Evolutionary conservation across 2,113 vertebrate genomes (phyloP).

Genomic region (Perognathus longimembris): DNA sequence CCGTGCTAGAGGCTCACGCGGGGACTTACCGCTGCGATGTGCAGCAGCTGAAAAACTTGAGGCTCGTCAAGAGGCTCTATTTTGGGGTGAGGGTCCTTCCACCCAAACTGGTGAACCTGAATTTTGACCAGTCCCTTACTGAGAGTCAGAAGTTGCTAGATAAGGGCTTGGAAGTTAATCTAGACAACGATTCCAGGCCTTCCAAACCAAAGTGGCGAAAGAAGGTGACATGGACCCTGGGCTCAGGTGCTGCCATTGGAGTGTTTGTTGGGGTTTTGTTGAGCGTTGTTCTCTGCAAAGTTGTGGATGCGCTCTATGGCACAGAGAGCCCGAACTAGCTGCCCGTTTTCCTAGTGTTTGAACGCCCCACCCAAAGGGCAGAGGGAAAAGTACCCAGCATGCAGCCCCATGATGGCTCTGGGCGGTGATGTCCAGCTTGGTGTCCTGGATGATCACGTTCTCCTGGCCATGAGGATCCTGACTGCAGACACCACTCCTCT

Average conservation of each 20-base stretch:
- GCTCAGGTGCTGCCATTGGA: slow-evolving; percentile 59
- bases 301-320: not conserved
- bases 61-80: slow-evolving; percentile 89
- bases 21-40: slow-evolving; percentile 94
- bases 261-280: not conserved
- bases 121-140: slow-evolving; percentile 84
- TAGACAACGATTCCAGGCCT: slow-evolving; percentile 16
- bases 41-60: slow-evolving; percentile 79
- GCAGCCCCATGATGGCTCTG: rapidly evolving
- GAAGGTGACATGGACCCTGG: rapidly evolving
- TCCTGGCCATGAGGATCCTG: not conserved
- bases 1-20: slow-evolving; percentile 85
- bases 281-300: not conserved
- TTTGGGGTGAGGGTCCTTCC: slow-evolving; percentile 91
- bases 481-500: no score
- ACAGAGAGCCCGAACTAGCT: rapidly evolving
- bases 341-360: not conserved
- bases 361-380: no score
- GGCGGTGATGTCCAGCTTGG: rapidly evolving
- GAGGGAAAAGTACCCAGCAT: no score
- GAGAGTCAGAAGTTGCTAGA: slow-evolving; percentile 78
- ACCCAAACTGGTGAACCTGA: slow-evolving; percentile 81
- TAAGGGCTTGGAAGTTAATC: not conserved
- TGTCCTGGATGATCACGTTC: not conserved
- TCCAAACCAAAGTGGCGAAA: not conserved